Conservation (phyloP, 1,140 invertebrate genomes). For the Microplitis mediator region DNA sequence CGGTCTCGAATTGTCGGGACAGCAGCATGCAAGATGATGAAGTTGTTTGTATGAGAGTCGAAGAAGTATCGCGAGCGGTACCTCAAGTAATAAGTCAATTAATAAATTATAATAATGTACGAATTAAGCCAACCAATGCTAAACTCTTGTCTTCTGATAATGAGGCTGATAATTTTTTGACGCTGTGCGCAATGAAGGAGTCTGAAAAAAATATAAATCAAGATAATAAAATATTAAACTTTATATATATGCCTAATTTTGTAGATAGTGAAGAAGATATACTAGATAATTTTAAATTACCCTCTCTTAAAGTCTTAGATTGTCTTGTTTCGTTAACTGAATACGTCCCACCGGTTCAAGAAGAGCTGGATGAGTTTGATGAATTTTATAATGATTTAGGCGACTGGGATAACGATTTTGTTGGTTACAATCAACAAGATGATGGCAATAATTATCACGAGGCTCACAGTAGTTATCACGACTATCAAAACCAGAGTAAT, state of each 20-base stretch:
- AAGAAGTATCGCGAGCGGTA: neutral
- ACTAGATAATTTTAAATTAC: neutral
- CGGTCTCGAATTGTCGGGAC: constrained; percentile 11
- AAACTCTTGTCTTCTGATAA: constrained; percentile 50
- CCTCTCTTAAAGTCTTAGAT: neutral
- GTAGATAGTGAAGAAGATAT: constrained; percentile 7
- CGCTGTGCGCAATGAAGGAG: constrained; percentile 45
- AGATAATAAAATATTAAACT: constrained; percentile 27
- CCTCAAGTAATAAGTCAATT: neutral
- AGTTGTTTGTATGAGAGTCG: neutral
- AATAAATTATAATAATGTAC: constrained; percentile 17
- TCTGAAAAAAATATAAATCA: constrained; percentile 36
- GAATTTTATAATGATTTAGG: neutral
- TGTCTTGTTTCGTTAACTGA: neutral
- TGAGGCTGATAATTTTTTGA: constrained; percentile 52
- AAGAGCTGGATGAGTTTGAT: neutral
- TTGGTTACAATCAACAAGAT: too few species aligned
- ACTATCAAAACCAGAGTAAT: too few species aligned
- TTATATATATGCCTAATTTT: constrained; percentile 35
- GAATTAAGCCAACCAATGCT: constrained; percentile 41
- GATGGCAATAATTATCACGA: too few species aligned
- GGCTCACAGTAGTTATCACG: too few species aligned
- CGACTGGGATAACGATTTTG: neutral
- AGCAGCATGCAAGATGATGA: constrained; percentile 11
- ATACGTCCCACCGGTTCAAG: neutral